Evolutionary conservation across 2,797 vertebrate species (phyloP), one percentile per base, ranked within the genome.

Genomic region (Melanotaenia trifasciata): DNA sequence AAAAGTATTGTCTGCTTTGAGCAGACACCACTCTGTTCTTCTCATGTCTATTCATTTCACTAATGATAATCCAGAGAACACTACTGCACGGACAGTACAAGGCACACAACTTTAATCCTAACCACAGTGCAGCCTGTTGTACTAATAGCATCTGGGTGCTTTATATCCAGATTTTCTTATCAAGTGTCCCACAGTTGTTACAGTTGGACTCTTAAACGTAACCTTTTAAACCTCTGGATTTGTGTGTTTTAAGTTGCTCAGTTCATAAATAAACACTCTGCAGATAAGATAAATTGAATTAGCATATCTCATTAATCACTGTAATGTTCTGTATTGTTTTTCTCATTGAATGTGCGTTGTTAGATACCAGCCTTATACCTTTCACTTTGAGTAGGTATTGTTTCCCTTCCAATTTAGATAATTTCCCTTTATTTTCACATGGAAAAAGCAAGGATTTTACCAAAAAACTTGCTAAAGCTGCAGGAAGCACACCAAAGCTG

Each of bases 1-100:
- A 64, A 36, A 76, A 12, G 40, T 40, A 73, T 70, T 74, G 72
- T 86, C 71, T 64, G 58, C 70, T 16, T 50, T 24, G 56, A 71
- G 58, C 67, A 33, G 26, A 13, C 73, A 67, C 65, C 22, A 58
- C 58, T 56, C 26, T 60, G 13, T 56, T 65, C 53, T 10, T 47
- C 10, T 45, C n/a, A 61, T 26, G 64, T 74, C 64, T 66, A 43
- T 80, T 78, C 24, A 30, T 56, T 56, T 79, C 35, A 61, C 22
- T 61, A 64, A 73, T 69, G 73, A 74, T 74, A 68, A 83, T 70
- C 57, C 58, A 22, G 18, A 59, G 30, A 61, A 51, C 59, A 26
- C 43, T 0, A 36, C 26, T 7, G 70, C 30, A 35, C 35, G 47
- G 67, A 68, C 57, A 43, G 59, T 28, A 71, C 58, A 38, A 60